A percentile compares a stretch with the other conserved stretches of the same genome.
phyloP scores from a whole-genome alignment of 2,113 vertebrate genomes.

The Silurus glanis region DNA sequence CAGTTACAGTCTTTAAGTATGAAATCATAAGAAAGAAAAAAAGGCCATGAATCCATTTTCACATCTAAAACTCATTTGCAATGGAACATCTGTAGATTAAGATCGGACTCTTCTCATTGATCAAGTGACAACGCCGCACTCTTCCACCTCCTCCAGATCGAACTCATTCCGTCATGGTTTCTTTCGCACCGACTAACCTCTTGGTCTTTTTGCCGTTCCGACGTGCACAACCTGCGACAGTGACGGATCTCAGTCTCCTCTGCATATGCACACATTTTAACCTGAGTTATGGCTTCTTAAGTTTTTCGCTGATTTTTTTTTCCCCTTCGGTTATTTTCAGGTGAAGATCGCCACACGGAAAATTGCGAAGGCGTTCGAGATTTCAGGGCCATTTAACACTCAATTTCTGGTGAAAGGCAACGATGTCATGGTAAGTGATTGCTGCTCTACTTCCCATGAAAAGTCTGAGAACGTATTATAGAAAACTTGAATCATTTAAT shows the following conservation, averaged over 20 bases:
- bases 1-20: background rate
- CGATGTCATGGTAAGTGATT: conserved; percentile 87
- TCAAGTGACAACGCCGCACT: background rate
- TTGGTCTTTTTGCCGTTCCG: background rate
- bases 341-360: conserved; percentile 86
- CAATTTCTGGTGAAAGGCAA: conserved; percentile 93
- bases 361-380: conserved; percentile 89
- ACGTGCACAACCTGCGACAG: conserved; percentile 1
- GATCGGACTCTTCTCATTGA: background rate
- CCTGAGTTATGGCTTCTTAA: conserved; percentile 35
- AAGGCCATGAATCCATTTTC: conserved; percentile 20
- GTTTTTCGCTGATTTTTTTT: conserved; percentile 16
- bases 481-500: background rate
- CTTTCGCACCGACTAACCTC: background rate
- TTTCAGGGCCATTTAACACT: conserved; percentile 94
- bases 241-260: conserved; percentile 25
- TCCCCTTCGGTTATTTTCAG: conserved; percentile 63
- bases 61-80: conserved; percentile 29
- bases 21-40: background rate
- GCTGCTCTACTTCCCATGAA: conserved; percentile 34
- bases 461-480: background rate
- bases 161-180: conserved; percentile 27
- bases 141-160: conserved; percentile 9
- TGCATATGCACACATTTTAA: conserved; percentile 17
- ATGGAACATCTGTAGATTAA: conserved; percentile 20